These are phyloP conservation scores for Brachionus asplanchnoidis DNA, from an alignment of 1,140 invertebrate species.

Conservation along the genomic window DNA sequence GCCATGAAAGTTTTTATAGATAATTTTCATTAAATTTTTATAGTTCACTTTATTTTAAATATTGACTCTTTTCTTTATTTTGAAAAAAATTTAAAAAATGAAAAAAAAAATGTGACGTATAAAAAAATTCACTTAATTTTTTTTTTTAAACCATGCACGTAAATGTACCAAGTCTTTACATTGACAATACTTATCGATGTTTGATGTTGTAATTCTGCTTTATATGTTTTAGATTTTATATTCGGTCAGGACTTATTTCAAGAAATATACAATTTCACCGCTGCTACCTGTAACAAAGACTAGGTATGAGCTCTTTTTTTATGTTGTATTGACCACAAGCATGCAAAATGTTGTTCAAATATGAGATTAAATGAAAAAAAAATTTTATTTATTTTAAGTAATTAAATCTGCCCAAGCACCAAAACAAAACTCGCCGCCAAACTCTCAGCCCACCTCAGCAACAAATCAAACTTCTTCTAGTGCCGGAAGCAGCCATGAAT, in stretches of 20 bases:
- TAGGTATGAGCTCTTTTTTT: slow-evolving; percentile 35
- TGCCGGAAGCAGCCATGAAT: neutral
- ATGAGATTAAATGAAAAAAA: neutral
- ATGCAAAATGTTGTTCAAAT: neutral
- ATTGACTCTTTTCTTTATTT: no score
- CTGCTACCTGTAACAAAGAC: slow-evolving; percentile 37
- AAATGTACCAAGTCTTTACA: neutral
- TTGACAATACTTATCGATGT: neutral
- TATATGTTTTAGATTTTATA: slow-evolving; percentile 27
- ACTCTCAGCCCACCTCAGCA: neutral
- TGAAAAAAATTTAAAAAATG: no score
- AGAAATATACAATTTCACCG: slow-evolving; percentile 39
- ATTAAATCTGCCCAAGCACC: neutral
- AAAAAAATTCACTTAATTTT: neutral
- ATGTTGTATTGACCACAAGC: neutral
- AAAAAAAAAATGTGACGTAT: neutral
- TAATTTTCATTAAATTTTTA: no score
- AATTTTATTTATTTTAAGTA: neutral
- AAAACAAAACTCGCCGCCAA: slow-evolving; percentile 15
- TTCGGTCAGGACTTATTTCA: slow-evolving; percentile 35
- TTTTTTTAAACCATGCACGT: no score
- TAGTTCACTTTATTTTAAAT: no score
- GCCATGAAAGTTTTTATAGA: no score
- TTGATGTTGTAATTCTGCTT: neutral
- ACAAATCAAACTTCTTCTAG: neutral